A percentile compares a stretch with the other conserved stretches of the same genome.
phyloP scores from a whole-genome alignment of 2,797 vertebrate genomes.

The Leptatherina wallacei region DNA sequence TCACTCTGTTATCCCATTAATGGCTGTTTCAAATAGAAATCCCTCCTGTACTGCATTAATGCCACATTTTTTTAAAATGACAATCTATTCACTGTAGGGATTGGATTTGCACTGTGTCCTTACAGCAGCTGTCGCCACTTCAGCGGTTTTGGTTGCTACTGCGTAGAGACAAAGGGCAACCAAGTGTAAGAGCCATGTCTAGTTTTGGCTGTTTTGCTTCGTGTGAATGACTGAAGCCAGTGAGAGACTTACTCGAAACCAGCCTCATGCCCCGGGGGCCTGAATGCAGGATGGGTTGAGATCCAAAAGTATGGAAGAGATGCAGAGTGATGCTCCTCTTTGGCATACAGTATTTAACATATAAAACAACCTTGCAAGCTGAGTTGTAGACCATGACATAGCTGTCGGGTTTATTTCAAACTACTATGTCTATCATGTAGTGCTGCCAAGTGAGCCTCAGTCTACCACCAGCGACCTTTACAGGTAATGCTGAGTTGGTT shows the following conservation, averaged over 20 bases:
- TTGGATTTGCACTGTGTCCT: slow-evolving; percentile 32
- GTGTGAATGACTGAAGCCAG: slow-evolving; percentile 63
- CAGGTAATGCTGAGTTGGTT: slow-evolving; percentile 56
- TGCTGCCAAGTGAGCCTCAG: slow-evolving; percentile 31
- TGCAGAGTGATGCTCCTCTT: slow-evolving; percentile 19
- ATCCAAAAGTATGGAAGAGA: slow-evolving; percentile 42
- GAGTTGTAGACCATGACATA: not conserved
- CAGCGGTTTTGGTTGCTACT: slow-evolving; percentile 41
- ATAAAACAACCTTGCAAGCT: slow-evolving; percentile 3
- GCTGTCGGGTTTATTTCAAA: slow-evolving; percentile 15
- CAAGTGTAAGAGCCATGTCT: slow-evolving; percentile 67
- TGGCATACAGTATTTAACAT: slow-evolving; percentile 5
- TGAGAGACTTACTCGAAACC: slow-evolving; percentile 50
- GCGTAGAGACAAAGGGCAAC: slow-evolving; percentile 49
- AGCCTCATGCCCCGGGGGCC: slow-evolving; percentile 49
- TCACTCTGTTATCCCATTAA: not conserved
- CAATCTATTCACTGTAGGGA: not conserved
- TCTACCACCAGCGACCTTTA: slow-evolving; percentile 35
- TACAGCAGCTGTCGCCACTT: slow-evolving; percentile 29
- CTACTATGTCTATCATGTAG: not conserved
- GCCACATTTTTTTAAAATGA: slow-evolving; percentile 25
- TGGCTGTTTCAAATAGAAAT: not conserved
- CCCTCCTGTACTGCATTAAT: not conserved
- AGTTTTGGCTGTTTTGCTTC: slow-evolving; percentile 71
- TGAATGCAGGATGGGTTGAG: slow-evolving; percentile 63